Base-by-base conservation (phyloP, 2,888 invertebrate genomes). In the Agrochola macilenta region DNA sequence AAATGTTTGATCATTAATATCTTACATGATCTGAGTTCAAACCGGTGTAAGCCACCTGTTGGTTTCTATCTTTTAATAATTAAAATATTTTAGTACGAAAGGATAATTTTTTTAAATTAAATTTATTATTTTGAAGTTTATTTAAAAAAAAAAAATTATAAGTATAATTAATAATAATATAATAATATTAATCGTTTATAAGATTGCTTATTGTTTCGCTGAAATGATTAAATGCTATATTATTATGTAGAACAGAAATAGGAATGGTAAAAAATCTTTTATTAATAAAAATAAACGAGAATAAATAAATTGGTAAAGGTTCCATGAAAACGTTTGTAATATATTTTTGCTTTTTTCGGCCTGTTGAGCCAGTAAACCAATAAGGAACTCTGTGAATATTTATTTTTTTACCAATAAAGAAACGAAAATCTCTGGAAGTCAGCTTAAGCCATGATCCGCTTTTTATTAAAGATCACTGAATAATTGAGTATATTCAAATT, bases 401-500 rank as follows among this genome's bases (percentile, higher is more conserved):
- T 11, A 30, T 49, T 66, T 66, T 43, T 12, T 26, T 49, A 20
- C 12, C 14, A 23, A 14, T 30, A 49, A 66, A 7, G 26, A 30
- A 65, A 35, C 11, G 1, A 35, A 57, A 49, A 64, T 49, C 5
- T 14, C 2, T 3, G 23, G 0, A 54, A 5, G 11, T 26, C 9
- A 60, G 52, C 49, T 75, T 60, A 11, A 60, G 5, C 4, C 30
- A 26, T 17, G 14, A 57, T 20, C 0, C n/a, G 14, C 5, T 43
- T 60, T 73, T 68, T 60, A 14, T 68, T 8, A 60, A 68, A 68
- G 52, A 39, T 76, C 23, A 23, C 46, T 17, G 46, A 49, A 57
- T 75, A 65, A 61, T 63, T 63, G n/a, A 74, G 14, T 30, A 35
- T 52, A 30, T 5, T 73, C 30, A 43, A 52, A 75, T 75, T 30